Percentiles rank a stretch among this genome's conserved stretches.
phyloP scores from a whole-genome alignment of 2,888 invertebrate species.

The Drosophila kanekoi region DNA sequence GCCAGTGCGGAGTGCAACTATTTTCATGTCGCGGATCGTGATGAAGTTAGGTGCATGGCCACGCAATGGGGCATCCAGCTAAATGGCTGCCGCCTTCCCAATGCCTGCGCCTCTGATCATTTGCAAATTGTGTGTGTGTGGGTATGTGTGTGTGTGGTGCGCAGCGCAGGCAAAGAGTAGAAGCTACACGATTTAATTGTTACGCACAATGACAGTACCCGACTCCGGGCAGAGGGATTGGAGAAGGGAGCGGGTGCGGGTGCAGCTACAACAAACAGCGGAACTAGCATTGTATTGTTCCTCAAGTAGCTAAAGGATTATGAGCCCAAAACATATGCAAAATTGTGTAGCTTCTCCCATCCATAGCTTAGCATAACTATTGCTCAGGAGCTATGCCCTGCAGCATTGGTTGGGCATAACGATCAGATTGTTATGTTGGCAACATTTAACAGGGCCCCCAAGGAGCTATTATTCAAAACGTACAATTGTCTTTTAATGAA shows the following conservation, averaged over 20 bases:
- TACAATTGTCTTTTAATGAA: conserved; percentile 58
- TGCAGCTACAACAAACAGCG: conserved; percentile 27
- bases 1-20: conserved; percentile 72
- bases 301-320: conserved; percentile 36
- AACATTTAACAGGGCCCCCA: conserved; percentile 30
- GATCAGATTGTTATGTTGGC: conserved; percentile 36
- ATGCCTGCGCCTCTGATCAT: conserved; percentile 51
- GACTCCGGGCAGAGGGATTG: background rate
- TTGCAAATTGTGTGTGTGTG: conserved; percentile 63
- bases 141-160: too few species aligned
- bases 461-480: conserved; percentile 45
- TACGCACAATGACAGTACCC: conserved; percentile 79
- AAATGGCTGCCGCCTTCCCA: conserved; percentile 28
- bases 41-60: conserved; percentile 80
- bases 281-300: conserved; percentile 44
- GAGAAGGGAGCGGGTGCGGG: background rate
- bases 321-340: conserved; percentile 60
- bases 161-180: conserved; percentile 40
- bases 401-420: conserved; percentile 23
- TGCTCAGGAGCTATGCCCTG: conserved; percentile 32
- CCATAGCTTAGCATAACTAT: conserved; percentile 8
- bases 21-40: conserved; percentile 79
- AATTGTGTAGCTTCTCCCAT: conserved; percentile 28
- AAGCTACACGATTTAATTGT: conserved; percentile 83
- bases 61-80: conserved; percentile 66